Conservation (phyloP, 2,888 invertebrate genomes). For the Apamea crenata region DNA sequence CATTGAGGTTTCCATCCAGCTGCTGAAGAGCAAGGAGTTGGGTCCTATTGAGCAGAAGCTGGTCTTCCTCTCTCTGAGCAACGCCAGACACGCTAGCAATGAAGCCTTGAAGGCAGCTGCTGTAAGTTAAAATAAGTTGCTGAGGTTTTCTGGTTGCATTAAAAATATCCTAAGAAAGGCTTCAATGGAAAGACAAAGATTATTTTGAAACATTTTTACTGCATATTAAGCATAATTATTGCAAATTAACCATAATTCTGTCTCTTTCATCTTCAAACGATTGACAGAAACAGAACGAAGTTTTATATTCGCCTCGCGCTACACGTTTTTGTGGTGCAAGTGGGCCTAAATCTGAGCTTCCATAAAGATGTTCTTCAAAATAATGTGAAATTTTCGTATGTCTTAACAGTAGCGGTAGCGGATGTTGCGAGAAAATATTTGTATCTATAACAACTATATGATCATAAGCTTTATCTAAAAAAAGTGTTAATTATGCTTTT, state of each 20-base stretch:
- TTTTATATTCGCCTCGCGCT: not conserved
- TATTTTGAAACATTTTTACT: not conserved
- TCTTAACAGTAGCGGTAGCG: not conserved
- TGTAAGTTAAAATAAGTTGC: conserved; percentile 79
- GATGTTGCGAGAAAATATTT: not conserved
- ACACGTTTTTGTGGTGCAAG: no score
- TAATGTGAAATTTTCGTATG: not conserved
- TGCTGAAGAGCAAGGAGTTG: conserved; percentile 92
- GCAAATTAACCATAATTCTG: not conserved
- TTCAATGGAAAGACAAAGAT: not conserved
- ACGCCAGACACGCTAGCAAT: conserved; percentile 92
- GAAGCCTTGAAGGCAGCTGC: conserved; percentile 91
- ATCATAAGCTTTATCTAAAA: not conserved
- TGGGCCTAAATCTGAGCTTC: not conserved
- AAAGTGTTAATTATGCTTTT: not conserved
- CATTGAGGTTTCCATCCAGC: conserved; percentile 92
- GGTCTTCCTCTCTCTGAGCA: conserved; percentile 92
- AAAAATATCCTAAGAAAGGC: not conserved
- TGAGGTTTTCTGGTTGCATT: not conserved
- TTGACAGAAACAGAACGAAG: not conserved
- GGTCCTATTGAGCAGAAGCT: conserved; percentile 89
- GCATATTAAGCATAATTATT: not conserved
- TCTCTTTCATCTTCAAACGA: not conserved
- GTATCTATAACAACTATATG: not conserved
- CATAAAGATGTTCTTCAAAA: not conserved